A percentile compares a stretch with the other conserved stretches of the same genome.
These are phyloP conservation scores for Yponomeuta cagnagella DNA, from an alignment of 2,888 invertebrate genomes.

Conservation along the genomic window DNA sequence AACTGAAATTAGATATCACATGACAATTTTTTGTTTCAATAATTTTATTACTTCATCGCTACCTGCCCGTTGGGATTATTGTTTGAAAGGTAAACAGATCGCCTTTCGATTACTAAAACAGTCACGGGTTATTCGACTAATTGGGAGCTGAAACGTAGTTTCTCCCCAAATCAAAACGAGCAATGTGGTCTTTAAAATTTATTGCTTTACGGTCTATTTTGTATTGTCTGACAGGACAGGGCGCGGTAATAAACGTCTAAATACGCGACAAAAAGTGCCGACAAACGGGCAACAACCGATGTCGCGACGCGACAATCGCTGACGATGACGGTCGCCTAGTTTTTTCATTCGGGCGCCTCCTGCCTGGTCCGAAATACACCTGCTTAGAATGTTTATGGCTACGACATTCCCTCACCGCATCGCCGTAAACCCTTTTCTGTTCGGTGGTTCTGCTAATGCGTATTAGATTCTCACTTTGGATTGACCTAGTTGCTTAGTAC, in stretches of 20 bases:
- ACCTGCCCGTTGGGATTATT: conserved; percentile 52
- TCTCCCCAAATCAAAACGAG: not conserved
- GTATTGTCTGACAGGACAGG: not conserved
- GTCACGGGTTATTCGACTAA: conserved; percentile 43
- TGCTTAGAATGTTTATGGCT: conserved; percentile 63
- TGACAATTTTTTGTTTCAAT: not conserved
- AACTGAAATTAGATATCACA: not conserved
- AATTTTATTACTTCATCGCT: conserved; percentile 57
- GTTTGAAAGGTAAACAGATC: conserved; percentile 47
- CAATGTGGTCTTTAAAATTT: not conserved
- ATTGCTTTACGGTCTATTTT: not conserved
- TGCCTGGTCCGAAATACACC: conserved; percentile 52
- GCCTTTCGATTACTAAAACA: conserved; percentile 69
- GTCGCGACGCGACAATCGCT: conserved; percentile 30
- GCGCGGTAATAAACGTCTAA: not conserved
- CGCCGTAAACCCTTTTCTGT: not conserved
- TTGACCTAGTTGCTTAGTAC: not conserved
- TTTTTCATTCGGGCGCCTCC: conserved; percentile 54
- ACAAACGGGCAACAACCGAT: conserved; percentile 40
- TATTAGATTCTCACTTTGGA: not conserved
- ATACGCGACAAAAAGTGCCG: conserved; percentile 60
- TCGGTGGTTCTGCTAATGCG: too few relatives aligned
- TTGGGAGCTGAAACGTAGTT: not conserved
- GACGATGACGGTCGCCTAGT: conserved; percentile 29
- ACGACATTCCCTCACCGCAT: conserved; percentile 52